Percentiles rank a stretch among this genome's conserved stretches.
These are phyloP conservation scores for Apaloderma vittatum DNA, from an alignment of 2,113 vertebrate species.

Conservation along the genomic window DNA sequence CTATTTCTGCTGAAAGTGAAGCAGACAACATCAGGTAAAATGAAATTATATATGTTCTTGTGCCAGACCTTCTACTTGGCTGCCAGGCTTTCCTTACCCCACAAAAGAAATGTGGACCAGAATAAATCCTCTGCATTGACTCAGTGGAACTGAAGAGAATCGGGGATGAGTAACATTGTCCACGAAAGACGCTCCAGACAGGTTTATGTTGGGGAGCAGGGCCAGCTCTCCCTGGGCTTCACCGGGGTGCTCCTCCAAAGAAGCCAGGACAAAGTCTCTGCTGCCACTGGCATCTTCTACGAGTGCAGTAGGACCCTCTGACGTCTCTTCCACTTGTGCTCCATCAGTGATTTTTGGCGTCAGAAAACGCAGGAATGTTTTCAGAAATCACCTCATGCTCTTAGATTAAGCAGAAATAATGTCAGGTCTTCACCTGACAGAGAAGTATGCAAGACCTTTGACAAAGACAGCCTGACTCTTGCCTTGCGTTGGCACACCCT, in stretches of 20 bases:
- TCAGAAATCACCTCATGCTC: background rate
- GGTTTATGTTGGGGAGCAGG: background rate
- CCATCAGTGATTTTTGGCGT: background rate
- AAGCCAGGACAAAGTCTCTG: background rate
- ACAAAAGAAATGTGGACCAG: background rate
- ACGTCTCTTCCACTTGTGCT: background rate
- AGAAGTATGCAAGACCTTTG: background rate
- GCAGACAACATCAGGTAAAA: background rate
- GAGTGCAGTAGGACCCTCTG: background rate
- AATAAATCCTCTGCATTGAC: background rate
- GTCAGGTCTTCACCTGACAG: background rate
- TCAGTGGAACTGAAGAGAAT: background rate
- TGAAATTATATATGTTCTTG: background rate
- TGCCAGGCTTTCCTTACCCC: background rate
- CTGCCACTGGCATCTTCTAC: background rate
- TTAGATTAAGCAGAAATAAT: background rate
- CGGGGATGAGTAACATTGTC: background rate
- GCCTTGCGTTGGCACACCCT: background rate
- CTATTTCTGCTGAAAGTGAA: background rate
- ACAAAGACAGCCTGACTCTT: background rate
- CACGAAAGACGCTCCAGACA: background rate
- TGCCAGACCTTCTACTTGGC: background rate
- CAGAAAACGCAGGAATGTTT: background rate
- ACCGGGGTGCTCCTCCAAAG: background rate
- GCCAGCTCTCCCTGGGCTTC: background rate